Evolutionary conservation across 64 coral and sea anemone species (phyloP).

Genomic region (Cladopsammia gracilis): DNA sequence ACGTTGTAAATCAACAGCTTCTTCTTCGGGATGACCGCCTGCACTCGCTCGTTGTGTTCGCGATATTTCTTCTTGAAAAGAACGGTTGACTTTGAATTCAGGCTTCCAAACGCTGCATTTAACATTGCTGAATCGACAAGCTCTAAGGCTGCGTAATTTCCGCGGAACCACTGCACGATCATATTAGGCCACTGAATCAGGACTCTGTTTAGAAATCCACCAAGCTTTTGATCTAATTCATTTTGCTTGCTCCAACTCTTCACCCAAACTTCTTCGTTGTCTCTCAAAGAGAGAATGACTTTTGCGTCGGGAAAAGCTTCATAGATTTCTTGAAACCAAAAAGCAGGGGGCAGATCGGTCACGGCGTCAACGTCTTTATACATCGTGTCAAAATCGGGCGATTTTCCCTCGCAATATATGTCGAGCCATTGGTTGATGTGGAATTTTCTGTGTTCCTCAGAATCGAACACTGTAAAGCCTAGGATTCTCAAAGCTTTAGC

Average conservation of each 20-base stretch:
- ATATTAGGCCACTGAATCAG: neutral
- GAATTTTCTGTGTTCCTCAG: neutral
- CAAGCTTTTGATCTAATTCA: neutral
- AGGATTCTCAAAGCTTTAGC: slow-evolving; percentile 18
- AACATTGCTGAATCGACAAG: too few species aligned
- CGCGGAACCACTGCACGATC: neutral
- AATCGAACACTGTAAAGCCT: slow-evolving; percentile 17
- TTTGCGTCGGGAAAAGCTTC: slow-evolving; percentile 27
- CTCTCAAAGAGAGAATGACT: slow-evolving; percentile 10
- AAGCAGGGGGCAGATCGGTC: neutral
- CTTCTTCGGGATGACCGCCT: neutral
- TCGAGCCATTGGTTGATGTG: slow-evolving; percentile 5
- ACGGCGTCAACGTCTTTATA: slow-evolving; percentile 39
- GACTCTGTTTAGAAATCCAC: neutral
- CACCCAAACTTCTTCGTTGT: slow-evolving; percentile 38
- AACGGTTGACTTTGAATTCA: neutral
- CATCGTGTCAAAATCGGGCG: slow-evolving; percentile 17
- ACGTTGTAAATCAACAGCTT: neutral
- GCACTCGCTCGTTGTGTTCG: slow-evolving; percentile 15
- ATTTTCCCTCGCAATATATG: neutral
- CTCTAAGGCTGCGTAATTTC: neutral
- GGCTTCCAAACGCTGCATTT: neutral
- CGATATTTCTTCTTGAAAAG: slow-evolving; percentile 18
- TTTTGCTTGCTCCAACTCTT: neutral
- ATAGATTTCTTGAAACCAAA: slow-evolving; percentile 31